A percentile compares a stretch with the other conserved stretches of the same genome.
phyloP scores from a whole-genome alignment of 92 coral and sea anemone species.

The Palythoa grandiflora region DNA sequence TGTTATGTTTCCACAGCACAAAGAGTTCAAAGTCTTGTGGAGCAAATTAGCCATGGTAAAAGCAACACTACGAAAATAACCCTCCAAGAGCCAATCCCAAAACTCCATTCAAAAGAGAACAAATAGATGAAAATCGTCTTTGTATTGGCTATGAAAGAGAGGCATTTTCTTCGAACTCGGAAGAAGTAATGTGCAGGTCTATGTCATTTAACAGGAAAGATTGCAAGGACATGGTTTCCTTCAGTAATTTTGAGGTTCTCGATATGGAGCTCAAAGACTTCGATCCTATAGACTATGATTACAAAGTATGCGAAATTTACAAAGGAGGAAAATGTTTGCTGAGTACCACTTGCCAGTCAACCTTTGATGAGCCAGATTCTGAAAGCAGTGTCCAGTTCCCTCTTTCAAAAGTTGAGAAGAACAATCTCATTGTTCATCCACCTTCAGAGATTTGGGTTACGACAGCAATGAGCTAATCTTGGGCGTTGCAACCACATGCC shows the following conservation, averaged over 20 bases:
- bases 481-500: not conserved
- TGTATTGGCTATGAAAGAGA: conserved; percentile 50
- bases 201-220: conserved; percentile 47
- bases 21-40: not conserved
- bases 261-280: conserved; percentile 48
- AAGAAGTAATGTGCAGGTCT: conserved; percentile 44
- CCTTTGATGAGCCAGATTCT: conserved; percentile 12
- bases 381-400: conserved; percentile 10
- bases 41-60: not conserved
- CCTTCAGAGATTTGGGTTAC: conserved; percentile 13
- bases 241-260: conserved; percentile 35
- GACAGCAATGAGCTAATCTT: conserved; percentile 6
- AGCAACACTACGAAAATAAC: not conserved
- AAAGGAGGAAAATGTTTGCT: no score
- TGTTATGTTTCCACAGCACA: not conserved
- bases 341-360: conserved; percentile 11
- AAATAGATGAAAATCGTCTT: conserved; percentile 31
- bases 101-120: conserved; percentile 11
- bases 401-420: conserved; percentile 1
- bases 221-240: conserved; percentile 47
- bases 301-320: conserved; percentile 55
- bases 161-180: conserved; percentile 57
- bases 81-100: not conserved
- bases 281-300: conserved; percentile 62
- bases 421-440: conserved; percentile 15